Percentiles rank a stretch among this genome's conserved stretches.
Conservation (phyloP, 2,888 invertebrate species). For the Heteropelma amictum region DNA sequence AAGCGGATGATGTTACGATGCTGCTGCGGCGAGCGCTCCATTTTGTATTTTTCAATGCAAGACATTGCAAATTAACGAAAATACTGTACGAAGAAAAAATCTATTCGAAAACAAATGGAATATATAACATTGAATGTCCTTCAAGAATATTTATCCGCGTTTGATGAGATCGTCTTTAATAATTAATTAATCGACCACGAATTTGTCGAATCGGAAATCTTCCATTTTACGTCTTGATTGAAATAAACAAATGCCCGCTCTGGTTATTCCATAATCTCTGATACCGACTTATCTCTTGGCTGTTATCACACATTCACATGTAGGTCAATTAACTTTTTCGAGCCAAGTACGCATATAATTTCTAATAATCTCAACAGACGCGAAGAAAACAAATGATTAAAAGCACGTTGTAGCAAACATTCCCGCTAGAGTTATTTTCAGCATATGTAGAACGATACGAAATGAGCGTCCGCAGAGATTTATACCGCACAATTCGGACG, state of each 20-base stretch:
- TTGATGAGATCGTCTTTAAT: too few relatives aligned
- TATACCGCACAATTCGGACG: neutral
- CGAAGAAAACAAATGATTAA: conserved; percentile 6
- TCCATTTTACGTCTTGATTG: too few relatives aligned
- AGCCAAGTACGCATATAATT: neutral
- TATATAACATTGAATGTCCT: too few relatives aligned
- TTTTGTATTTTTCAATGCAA: neutral
- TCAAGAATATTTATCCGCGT: too few relatives aligned
- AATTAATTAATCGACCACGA: too few relatives aligned
- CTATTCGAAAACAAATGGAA: too few relatives aligned
- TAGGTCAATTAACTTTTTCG: neutral
- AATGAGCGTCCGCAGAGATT: conserved; percentile 22
- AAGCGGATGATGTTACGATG: neutral
- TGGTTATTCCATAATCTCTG: conserved; percentile 5
- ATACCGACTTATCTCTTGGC: neutral
- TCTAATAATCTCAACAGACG: neutral
- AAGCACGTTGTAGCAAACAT: neutral
- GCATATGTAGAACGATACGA: conserved; percentile 19
- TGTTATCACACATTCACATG: conserved; percentile 6
- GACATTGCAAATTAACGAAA: neutral
- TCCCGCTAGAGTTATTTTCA: conserved; percentile 10
- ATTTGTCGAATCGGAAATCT: too few relatives aligned
- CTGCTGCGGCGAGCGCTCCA: neutral
- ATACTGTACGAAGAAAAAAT: too few relatives aligned
- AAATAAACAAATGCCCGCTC: too few relatives aligned